Base-by-base conservation (phyloP, 2,888 invertebrate species). In the Diarsia brunnea region DNA sequence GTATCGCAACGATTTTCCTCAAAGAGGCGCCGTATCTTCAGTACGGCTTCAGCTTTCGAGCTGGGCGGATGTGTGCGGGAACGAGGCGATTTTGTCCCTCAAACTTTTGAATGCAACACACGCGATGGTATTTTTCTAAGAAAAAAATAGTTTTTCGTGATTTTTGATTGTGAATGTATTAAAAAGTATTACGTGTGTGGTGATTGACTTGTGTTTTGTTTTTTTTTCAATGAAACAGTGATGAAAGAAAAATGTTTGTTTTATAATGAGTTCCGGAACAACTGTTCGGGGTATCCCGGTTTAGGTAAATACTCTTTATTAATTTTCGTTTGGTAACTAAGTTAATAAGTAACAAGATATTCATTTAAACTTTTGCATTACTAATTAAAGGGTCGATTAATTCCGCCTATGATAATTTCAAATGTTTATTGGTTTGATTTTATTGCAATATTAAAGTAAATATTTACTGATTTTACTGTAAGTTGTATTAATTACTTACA, bases 31-130 rank as follows among this genome's bases (percentile, higher is more conserved):
- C 51, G 60, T 74, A 68, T 78, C 87, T 92, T 93, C 94, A 95
- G 95, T 95, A 88, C 82, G 87, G 94, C 92, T 92, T 93, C 91
- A 93, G 95, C 95, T 84, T 84, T 92, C 89, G 87, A 79, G 92
- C 93, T 91, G 94, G 87, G 89, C 92, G 89, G 91, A 89, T 89
- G 94, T 91, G 82, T 58, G 58, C 61, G 55, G 70, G 31, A 82
- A 79, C 75, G 86, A 87, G 90, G 92, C 93, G 92, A 91, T 92
- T 93, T 94, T 88, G 84, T 87, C 86, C 84, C 84, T 84, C 86
- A 91, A 94, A 95, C 93, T 94, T 95, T 93, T 76, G 70, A 81
- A 81, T 73, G 73, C 45, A 79, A 82, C 63, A 73, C 76, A 81
- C 88, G 88, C 82, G 86, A 86, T 78, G 71, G 76, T 69, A 69